These are phyloP conservation scores for Poeciliopsis turrubarensis DNA, from an alignment of 2,113 vertebrate species.

Conservation along the genomic window DNA sequence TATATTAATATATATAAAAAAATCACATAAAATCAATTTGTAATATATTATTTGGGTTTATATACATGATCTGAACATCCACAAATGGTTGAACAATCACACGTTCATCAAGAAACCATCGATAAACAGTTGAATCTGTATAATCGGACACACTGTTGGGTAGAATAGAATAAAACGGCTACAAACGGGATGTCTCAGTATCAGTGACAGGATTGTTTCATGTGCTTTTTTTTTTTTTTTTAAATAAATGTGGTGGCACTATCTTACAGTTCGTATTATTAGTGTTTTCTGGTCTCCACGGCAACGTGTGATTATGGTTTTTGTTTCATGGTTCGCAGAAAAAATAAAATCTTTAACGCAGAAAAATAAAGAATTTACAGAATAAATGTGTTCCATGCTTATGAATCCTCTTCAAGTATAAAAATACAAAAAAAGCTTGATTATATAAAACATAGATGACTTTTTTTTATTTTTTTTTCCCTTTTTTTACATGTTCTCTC, in stretches of 20 bases:
- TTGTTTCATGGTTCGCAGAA: constrained; percentile 45
- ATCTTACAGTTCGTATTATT: background rate
- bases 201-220: constrained; percentile 25
- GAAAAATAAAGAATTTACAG: constrained; percentile 73
- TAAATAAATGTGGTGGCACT: constrained; percentile 13
- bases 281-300: constrained; percentile 15
- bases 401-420: constrained; percentile 78
- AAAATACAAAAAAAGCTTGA: constrained; percentile 81
- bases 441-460: constrained; percentile 81
- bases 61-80: constrained; percentile 72
- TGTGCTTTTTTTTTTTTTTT: constrained; percentile 65
- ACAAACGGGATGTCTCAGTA: constrained; percentile 38
- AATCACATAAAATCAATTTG: constrained; percentile 64
- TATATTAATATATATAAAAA: constrained; percentile 12
- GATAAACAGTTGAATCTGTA: constrained; percentile 44
- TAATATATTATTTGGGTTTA: constrained; percentile 68
- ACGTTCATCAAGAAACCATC: constrained; percentile 72
- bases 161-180: constrained; percentile 68
- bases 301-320: constrained; percentile 46
- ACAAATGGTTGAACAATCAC: constrained; percentile 72
- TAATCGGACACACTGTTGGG: constrained; percentile 53
- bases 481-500: constrained; percentile 73
- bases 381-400: constrained; percentile 61
- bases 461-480: constrained; percentile 58
- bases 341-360: constrained; percentile 62